A percentile compares a stretch with the other conserved stretches of the same genome.
Evolutionary conservation across 2,797 vertebrate species (phyloP).

Genomic region (Anisognathus igniventris): DNA sequence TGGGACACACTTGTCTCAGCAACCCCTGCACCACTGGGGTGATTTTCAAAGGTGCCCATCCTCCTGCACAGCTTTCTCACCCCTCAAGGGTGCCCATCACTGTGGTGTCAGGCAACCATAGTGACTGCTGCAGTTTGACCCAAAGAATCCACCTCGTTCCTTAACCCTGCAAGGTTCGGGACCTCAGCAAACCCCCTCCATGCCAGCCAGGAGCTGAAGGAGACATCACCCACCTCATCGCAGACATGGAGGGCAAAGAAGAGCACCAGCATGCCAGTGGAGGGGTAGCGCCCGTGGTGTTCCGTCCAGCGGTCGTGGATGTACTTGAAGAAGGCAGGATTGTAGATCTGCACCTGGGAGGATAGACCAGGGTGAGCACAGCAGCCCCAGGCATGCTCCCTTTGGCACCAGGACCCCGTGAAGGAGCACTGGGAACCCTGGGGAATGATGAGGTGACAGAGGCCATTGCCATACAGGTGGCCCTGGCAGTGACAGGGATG

Average conservation of each 20-base stretch:
- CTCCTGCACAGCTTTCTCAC: neutral
- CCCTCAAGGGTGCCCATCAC: neutral
- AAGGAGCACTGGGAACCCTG: neutral
- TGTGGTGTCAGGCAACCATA: accelerated
- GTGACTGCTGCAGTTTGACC: neutral
- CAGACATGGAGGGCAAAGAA: constrained; percentile 97
- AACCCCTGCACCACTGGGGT: accelerated
- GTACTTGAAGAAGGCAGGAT: constrained; percentile 98
- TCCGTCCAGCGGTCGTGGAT: constrained; percentile 96
- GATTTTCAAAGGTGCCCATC: neutral
- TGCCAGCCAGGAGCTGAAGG: neutral
- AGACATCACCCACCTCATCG: constrained; percentile 84
- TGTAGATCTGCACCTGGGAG: constrained; percentile 94
- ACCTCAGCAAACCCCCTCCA: neutral
- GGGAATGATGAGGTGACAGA: neutral
- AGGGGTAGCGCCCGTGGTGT: constrained; percentile 95
- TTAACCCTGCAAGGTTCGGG: neutral
- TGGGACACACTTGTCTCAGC: neutral
- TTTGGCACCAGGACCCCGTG: accelerated
- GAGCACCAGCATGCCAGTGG: constrained; percentile 96
- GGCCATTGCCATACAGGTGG: accelerated
- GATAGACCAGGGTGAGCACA: neutral
- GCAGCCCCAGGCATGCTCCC: accelerated
- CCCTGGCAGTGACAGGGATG: accelerated
- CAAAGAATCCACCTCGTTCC: neutral